Percentiles rank a stretch among this genome's conserved stretches.
Conservation (phyloP, 2,797 vertebrate genomes). For the Dicrostonyx torquatus region DNA sequence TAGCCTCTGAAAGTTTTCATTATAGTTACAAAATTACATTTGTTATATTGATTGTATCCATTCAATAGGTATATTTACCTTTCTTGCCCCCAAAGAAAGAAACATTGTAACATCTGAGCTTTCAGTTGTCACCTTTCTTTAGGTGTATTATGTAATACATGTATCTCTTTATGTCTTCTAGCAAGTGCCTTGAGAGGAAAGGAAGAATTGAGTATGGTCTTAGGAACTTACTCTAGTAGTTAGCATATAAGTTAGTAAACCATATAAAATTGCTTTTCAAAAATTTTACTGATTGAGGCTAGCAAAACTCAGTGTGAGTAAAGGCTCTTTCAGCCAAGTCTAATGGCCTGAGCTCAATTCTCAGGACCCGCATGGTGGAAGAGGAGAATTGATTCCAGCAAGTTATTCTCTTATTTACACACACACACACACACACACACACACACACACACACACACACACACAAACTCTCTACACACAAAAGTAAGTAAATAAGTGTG, state of each 20-base stretch:
- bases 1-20: background rate
- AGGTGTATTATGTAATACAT: background rate
- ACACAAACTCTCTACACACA: no score
- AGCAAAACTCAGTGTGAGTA: background rate
- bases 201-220: background rate
- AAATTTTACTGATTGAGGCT: background rate
- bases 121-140: background rate
- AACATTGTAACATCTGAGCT: background rate
- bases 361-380: background rate
- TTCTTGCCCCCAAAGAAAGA: background rate
- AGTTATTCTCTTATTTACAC: background rate
- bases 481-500: background rate
- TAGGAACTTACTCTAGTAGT: background rate
- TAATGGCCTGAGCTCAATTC: background rate
- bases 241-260: background rate
- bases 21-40: background rate
- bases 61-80: background rate
- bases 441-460: background rate
- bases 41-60: background rate
- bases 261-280: conserved; percentile 33
- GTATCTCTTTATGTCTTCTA: background rate
- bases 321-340: background rate
- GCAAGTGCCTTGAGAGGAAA: background rate
- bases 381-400: background rate
- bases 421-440: background rate